Conservation (phyloP, 2,888 invertebrate genomes). For the Cosmia trapezina region DNA sequence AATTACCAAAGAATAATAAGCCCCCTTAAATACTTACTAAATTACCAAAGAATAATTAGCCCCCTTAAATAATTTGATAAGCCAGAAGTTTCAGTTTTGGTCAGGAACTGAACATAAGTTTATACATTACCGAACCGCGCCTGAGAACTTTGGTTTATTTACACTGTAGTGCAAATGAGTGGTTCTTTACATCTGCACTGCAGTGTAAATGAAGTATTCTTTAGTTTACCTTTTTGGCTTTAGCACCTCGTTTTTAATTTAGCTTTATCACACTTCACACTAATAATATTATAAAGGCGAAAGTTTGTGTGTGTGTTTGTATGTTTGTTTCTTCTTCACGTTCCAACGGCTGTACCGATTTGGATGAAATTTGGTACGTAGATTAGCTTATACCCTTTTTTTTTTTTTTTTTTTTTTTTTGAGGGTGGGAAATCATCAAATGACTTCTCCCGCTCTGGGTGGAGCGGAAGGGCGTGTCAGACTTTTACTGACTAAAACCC, state of each 20-base stretch:
- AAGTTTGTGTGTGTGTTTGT: no score
- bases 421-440: no score
- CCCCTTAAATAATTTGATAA: background rate
- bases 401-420: no score
- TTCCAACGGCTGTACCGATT: no score
- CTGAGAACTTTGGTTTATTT: conserved; percentile 17
- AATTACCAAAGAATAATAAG: background rate
- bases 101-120: background rate
- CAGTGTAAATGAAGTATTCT: conserved; percentile 42
- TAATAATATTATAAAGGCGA: no score
- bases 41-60: background rate
- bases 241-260: conserved; percentile 32
- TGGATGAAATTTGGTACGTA: no score
- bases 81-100: conserved; percentile 6
- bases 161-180: conserved; percentile 19
- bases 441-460: no score
- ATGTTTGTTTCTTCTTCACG: no score
- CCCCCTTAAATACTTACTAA: background rate
- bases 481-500: no score
- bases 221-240: conserved; percentile 3
- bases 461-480: no score
- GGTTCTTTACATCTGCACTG: conserved; percentile 45
- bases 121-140: conserved; percentile 10
- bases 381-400: no score
- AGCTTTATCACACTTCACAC: no score